phyloP scores from a whole-genome alignment of 2,888 invertebrate species.

The Dicyrtomina minuta region DNA sequence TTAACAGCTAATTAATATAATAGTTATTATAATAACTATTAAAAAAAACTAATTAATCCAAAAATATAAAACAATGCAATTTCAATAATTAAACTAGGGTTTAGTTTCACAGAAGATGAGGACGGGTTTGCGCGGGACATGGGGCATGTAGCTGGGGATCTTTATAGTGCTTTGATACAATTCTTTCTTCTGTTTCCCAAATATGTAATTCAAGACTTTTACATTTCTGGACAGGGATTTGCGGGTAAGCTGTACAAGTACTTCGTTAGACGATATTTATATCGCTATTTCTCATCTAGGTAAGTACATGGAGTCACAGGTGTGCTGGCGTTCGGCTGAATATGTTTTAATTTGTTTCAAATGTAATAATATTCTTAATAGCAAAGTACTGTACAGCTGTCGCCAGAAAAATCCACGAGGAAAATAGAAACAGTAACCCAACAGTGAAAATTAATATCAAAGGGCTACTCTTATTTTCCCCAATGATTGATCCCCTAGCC shows the following conservation, averaged over 20 bases:
- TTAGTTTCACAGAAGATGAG: slow-evolving; percentile 77
- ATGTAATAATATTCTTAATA: too few species aligned
- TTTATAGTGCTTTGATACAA: slow-evolving; percentile 75
- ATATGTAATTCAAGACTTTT: slow-evolving; percentile 73
- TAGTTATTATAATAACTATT: too few species aligned
- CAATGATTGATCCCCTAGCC: slow-evolving; percentile 74
- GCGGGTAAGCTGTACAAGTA: too few species aligned
- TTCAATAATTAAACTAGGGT: slow-evolving; percentile 62
- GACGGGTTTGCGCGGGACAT: slow-evolving; percentile 78
- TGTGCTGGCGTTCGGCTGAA: too few species aligned
- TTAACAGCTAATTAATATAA: too few species aligned
- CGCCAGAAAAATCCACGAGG: slow-evolving; percentile 54
- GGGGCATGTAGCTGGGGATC: slow-evolving; percentile 74
- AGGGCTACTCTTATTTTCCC: slow-evolving; percentile 67
- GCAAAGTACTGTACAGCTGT: slow-evolving; percentile 60
- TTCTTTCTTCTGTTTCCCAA: slow-evolving; percentile 82
- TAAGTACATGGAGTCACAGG: too few species aligned
- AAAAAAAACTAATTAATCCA: too few species aligned
- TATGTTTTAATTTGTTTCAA: too few species aligned
- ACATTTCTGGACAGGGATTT: slow-evolving; percentile 86
- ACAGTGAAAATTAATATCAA: slow-evolving; percentile 52
- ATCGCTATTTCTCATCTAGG: too few species aligned
- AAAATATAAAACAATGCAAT: not conserved
- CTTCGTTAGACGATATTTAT: too few species aligned
- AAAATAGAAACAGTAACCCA: slow-evolving; percentile 45